These are phyloP conservation scores for Elmis aenea DNA, from an alignment of 2,888 invertebrate species.

Conservation along the genomic window DNA sequence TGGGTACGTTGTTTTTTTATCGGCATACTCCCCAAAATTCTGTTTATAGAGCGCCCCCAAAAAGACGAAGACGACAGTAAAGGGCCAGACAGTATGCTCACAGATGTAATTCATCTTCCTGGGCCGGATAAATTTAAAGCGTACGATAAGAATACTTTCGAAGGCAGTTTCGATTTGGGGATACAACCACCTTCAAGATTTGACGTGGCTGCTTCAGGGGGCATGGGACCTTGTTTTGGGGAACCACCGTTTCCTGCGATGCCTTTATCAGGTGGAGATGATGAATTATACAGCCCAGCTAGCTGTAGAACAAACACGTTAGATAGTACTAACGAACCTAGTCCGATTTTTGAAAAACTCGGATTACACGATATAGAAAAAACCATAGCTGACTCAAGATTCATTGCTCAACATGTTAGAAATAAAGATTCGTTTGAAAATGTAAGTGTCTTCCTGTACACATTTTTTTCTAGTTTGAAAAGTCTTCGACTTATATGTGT, in stretches of 20 bases:
- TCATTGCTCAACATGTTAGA: conserved; percentile 92
- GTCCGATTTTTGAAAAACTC: conserved; percentile 78
- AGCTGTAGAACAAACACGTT: conserved; percentile 47
- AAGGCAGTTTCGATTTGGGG: conserved; percentile 46
- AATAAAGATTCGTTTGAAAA: conserved; percentile 93
- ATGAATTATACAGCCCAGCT: conserved; percentile 73
- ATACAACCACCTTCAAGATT: conserved; percentile 49
- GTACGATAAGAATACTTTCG: conserved; percentile 60
- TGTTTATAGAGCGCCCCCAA: conserved; percentile 83
- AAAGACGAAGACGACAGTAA: conserved; percentile 63
- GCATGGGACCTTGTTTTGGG: conserved; percentile 59
- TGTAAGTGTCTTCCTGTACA: conserved; percentile 69
- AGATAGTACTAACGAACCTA: conserved; percentile 59
- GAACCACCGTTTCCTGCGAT: conserved; percentile 65
- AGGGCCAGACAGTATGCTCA: conserved; percentile 55
- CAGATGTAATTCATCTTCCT: conserved; percentile 67
- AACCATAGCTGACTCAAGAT: conserved; percentile 86
- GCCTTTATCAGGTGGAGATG: conserved; percentile 72
- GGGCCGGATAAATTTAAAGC: conserved; percentile 61
- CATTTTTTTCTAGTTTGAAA: too few species aligned
- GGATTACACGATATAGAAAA: conserved; percentile 83
- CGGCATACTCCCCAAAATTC: conserved; percentile 76
- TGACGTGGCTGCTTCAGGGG: conserved; percentile 63
- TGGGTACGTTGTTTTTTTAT: conserved; percentile 83
- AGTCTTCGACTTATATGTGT: not conserved